Percentiles rank a stretch among this genome's conserved stretches.
These are phyloP conservation scores for Triplophysa dalaica DNA, from an alignment of 2,113 vertebrate genomes.

Conservation along the genomic window DNA sequence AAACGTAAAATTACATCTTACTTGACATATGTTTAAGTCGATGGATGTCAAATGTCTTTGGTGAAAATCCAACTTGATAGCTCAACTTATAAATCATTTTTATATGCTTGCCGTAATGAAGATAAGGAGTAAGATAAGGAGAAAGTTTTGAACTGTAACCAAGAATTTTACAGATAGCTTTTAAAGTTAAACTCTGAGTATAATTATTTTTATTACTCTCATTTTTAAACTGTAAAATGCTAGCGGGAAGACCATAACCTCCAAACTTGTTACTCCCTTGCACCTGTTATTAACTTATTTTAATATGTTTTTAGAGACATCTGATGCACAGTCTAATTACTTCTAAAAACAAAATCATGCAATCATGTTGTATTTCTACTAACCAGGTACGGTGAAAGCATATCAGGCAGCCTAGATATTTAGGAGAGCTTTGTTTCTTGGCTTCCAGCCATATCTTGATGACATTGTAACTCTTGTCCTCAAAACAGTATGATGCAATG, in stretches of 20 bases:
- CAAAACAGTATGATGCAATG: slow-evolving; percentile 72
- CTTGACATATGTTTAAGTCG: too few species aligned
- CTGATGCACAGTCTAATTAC: slow-evolving; percentile 7
- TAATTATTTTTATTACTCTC: not conserved
- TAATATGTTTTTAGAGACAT: not conserved
- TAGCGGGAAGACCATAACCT: not conserved
- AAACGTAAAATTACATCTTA: too few species aligned
- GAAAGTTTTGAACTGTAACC: too few species aligned
- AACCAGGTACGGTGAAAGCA: slow-evolving; percentile 22
- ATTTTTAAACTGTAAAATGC: not conserved
- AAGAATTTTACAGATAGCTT: too few species aligned
- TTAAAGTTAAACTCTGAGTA: too few species aligned
- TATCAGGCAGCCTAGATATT: slow-evolving; percentile 51
- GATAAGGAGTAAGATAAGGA: too few species aligned
- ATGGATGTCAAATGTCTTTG: too few species aligned
- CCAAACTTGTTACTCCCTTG: not conserved
- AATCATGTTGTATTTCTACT: not conserved
- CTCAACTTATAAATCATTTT: too few species aligned
- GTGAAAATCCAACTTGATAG: too few species aligned
- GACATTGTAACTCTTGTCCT: slow-evolving; percentile 73
- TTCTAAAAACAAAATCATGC: not conserved
- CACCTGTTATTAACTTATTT: not conserved
- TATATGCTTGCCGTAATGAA: too few species aligned
- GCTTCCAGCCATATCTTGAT: slow-evolving; percentile 64
- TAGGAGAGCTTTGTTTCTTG: slow-evolving; percentile 62